Base-by-base conservation (phyloP, 2,113 vertebrate species). In the Carassius gibelio region DNA sequence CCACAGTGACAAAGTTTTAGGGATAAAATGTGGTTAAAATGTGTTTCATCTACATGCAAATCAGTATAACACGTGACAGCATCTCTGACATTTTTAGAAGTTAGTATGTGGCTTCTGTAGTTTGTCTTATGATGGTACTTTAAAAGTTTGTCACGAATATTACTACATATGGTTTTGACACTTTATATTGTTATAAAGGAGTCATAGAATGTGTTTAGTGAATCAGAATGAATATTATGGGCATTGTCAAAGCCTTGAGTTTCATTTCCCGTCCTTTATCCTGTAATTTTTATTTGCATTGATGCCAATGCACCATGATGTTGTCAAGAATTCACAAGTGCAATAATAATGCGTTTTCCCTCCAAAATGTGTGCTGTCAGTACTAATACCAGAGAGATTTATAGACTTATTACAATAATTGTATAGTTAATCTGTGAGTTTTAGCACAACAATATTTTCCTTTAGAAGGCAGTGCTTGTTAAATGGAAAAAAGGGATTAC, bases 271-370 rank as follows among this genome's bases (percentile, higher is more conserved):
- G n/a, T 75, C 45, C 13, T 66, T 9, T 81, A 62, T 66, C 13
- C 61, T 81, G 62, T 50, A n/a, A 66, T 45, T 48, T 19, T 45
- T 48, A 42, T 42, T 45, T 80, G 78, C 59, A 45, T 14, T 26
- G 38, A 17, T 81, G 78, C 78, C 78, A 66, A 48, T 23, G 57
- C 34, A 19, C 64, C 7, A 11, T 45, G 4, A 50, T 50, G n/a
- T 62, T n/a, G 45, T 79, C 52, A 78, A 57, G 77, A 78, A 79
- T 59, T 62, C 61, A 66, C 61, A 81, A 81, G 80, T 82, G 80
- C 80, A 82, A 71, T 82, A 71, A 82, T 71, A 34, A 68, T 69
- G 36, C 15, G 36, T 59, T n/a, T 23, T 48, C 64, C 59, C 45
- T 17, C 45, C 17, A 52, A 82, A 69, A 52, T 34, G 2, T 69